phyloP scores from a whole-genome alignment of 2,797 vertebrate genomes.

The Squalus acanthias region DNA sequence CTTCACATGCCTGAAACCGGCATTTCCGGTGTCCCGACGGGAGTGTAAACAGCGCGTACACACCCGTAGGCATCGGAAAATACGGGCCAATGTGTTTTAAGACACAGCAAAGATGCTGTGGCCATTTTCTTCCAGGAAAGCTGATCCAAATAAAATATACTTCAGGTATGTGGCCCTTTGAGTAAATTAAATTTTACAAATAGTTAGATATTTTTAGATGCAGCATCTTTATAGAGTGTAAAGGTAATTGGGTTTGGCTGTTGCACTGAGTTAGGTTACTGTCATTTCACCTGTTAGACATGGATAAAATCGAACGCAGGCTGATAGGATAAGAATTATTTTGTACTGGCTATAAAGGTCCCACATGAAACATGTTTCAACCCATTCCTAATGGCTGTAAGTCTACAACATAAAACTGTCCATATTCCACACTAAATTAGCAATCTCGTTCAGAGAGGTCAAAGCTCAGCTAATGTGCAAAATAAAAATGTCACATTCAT shows the following conservation, averaged over 20 bases:
- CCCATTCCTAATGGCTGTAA: neutral
- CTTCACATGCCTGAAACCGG: too few species aligned
- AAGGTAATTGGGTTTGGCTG: neutral
- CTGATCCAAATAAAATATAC: neutral
- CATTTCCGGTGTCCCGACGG: too few species aligned
- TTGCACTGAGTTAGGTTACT: neutral
- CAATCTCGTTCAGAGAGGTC: neutral
- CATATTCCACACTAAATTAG: conserved; percentile 2
- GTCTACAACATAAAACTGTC: conserved; percentile 17
- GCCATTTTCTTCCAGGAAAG: too few species aligned
- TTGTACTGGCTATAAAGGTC: neutral
- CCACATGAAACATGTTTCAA: neutral
- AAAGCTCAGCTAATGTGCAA: conserved; percentile 5
- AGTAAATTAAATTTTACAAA: neutral
- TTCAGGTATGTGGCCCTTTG: neutral
- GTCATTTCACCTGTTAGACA: neutral
- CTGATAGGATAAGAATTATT: neutral
- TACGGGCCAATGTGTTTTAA: too few species aligned
- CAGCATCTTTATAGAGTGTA: neutral
- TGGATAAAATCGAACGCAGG: neutral
- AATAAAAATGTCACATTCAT: conserved; percentile 12
- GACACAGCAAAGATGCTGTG: too few species aligned
- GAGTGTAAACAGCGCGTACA: too few species aligned
- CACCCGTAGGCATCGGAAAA: too few species aligned
- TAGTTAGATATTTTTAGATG: neutral